Conservation (phyloP, 2,888 invertebrate species). For the Gortyna flavago region DNA sequence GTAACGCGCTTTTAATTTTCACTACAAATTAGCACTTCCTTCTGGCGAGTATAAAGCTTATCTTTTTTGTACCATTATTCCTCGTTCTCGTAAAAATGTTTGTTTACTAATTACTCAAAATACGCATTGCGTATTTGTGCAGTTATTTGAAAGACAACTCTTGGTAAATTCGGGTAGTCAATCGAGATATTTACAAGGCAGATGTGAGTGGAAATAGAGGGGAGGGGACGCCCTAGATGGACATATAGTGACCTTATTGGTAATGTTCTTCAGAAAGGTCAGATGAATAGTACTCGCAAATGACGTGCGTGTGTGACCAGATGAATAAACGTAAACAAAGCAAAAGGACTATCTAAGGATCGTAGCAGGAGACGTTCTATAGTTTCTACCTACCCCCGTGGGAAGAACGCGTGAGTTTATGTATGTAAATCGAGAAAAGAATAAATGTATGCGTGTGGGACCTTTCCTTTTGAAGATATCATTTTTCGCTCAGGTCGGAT, state of each 20-base stretch:
- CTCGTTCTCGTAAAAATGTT: slow-evolving; percentile 9
- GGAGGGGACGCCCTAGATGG: too few species aligned
- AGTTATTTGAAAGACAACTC: slow-evolving; percentile 17
- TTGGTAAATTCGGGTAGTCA: neutral
- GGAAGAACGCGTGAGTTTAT: neutral
- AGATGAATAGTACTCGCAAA: accelerated
- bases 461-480: neutral
- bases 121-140: slow-evolving; percentile 5
- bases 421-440: slow-evolving; percentile 10
- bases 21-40: slow-evolving; percentile 28
- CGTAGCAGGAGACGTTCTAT: neutral
- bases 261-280: neutral
- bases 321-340: neutral
- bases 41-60: slow-evolving; percentile 20
- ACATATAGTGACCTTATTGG: neutral
- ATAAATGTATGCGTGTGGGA: neutral
- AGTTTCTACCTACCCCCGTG: too few species aligned
- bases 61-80: slow-evolving; percentile 31
- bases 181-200: slow-evolving; percentile 1
- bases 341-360: neutral
- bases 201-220: too few species aligned
- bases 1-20: slow-evolving; percentile 28
- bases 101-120: slow-evolving; percentile 46
- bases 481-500: slow-evolving; percentile 2
- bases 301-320: neutral